Evolutionary conservation across 2,888 invertebrate species (phyloP), one percentile per base, ranked within the genome.

Genomic region (Scelioninae gen. 1): DNA sequence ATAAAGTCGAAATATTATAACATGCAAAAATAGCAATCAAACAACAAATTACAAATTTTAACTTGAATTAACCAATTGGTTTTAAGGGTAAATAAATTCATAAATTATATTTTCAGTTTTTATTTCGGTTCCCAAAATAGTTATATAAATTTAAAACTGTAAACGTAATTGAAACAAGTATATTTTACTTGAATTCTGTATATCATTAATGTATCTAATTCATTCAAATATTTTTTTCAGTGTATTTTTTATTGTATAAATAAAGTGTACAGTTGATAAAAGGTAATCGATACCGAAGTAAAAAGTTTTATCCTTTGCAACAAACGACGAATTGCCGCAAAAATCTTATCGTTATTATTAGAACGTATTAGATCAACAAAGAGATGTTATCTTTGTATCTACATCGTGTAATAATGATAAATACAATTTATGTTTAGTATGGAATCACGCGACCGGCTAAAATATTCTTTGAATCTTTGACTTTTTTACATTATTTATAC

Each of bases 301-400:
- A 66, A 66, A 66, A 43, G 40, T 66, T 29, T 66, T 66, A 66
- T 66, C 66, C 66, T 66, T 66, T 66, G 40, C 15, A 40, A 66
- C 7, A 5, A 9, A 40, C 32, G 15, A 10, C 62, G 13, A 62
- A 47, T 32, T 66, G 53, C 63, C 34, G 49, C 66, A 65, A 53
- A 66, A 66, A 53, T 66, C 40, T 38, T 53, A 66, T 66, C 53
- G n/a, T 63, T 66, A 53, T 66, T 66, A 66, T 53, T 56, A 55
- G 66, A 66, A 66, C 49, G 49, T 29, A 29, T 51, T 38, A 16
- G 29, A 29, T 51, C 29, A 10, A 29, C 49, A 29, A 51, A 51
- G 49, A 29, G 49, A 51, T 29, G 15, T 45, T 45, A 62, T 40
- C 29, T 40, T 15, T 56, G 34, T 38, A 56, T 34, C 16, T 15